Conservation (phyloP, 1,140 invertebrate genomes). For the Drosophila ohnishii region DNA sequence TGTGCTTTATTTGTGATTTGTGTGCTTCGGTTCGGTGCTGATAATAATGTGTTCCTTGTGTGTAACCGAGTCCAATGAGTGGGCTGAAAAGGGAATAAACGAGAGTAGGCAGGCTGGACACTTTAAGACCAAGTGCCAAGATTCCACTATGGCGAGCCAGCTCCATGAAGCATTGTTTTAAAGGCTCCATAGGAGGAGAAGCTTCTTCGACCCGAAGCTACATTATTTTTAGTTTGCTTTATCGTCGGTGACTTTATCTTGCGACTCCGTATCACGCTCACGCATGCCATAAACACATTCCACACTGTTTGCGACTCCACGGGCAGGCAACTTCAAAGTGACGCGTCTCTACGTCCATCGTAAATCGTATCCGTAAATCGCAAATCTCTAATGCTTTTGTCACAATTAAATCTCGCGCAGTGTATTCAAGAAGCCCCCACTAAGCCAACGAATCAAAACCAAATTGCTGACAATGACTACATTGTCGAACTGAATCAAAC, state of each 20-base stretch:
- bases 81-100: not conserved
- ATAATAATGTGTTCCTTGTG: conserved; percentile 37
- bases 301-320: conserved; percentile 15
- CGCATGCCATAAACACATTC: conserved; percentile 50
- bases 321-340: conserved; percentile 34
- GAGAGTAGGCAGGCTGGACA: conserved; percentile 10
- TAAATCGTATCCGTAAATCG: conserved; percentile 19
- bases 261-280: conserved; percentile 37
- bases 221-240: conserved; percentile 23
- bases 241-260: conserved; percentile 36
- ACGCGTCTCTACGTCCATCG: conserved; percentile 32
- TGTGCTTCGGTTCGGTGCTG: conserved; percentile 54
- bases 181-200: not conserved
- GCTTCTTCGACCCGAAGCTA: not conserved
- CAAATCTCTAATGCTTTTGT: conserved; percentile 59
- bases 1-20: conserved; percentile 40
- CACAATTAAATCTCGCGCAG: conserved; percentile 68
- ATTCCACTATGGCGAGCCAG: not conserved
- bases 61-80: conserved; percentile 6
- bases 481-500: conserved; percentile 67
- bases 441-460: conserved; percentile 60
- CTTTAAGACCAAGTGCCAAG: conserved; percentile 1
- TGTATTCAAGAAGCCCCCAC: conserved; percentile 70
- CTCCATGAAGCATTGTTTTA: conserved; percentile 8
- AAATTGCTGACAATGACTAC: conserved; percentile 75